Conservation (phyloP, 2,113 vertebrate species). For the Zosterops japonicus region DNA sequence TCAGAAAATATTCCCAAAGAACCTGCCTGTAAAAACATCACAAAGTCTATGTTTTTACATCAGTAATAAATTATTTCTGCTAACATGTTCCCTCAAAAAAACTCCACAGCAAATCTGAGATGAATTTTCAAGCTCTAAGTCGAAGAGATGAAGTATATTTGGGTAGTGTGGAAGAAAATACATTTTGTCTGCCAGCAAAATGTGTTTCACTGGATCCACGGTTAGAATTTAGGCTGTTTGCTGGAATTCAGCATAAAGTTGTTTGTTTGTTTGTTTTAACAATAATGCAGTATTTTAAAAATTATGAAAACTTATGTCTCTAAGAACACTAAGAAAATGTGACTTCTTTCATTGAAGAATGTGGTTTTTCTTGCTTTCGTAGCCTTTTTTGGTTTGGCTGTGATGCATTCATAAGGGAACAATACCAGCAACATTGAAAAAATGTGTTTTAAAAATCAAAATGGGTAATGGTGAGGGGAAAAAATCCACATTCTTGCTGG, state of each 20-base stretch:
- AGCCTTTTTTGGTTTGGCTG: background rate
- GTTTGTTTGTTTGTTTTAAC: background rate
- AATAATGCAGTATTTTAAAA: background rate
- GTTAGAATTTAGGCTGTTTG: background rate
- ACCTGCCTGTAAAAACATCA: background rate
- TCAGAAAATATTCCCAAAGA: background rate
- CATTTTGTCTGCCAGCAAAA: background rate
- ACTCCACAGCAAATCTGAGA: background rate
- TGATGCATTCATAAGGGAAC: background rate
- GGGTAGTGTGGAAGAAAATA: background rate
- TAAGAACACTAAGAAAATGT: background rate
- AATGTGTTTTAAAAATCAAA: background rate
- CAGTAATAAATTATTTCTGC: background rate
- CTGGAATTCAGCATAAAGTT: background rate
- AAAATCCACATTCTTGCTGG: background rate
- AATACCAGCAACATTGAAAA: background rate
- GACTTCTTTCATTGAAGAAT: background rate
- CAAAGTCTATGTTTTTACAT: background rate
- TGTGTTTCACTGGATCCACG: background rate
- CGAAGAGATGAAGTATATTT: background rate
- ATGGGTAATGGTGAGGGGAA: background rate
- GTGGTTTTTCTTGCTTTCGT: background rate
- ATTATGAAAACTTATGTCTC: background rate
- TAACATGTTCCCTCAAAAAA: background rate
- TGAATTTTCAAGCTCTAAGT: background rate